Conservation (phyloP, 2,888 invertebrate species). For the Zaprionus obscuricornis region DNA sequence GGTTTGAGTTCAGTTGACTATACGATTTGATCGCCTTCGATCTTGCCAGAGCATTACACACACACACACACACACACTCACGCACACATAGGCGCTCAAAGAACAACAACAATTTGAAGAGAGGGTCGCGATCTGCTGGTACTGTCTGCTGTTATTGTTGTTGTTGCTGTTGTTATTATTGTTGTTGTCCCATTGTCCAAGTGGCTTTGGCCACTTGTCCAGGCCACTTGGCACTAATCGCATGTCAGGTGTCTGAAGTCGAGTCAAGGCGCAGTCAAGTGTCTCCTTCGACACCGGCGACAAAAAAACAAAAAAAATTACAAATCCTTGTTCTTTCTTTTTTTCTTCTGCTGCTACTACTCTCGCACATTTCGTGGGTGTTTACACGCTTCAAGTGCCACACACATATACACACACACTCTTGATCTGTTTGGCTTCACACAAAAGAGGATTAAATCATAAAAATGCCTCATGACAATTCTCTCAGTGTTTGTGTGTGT, state of each 20-base stretch:
- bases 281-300: conserved; percentile 37
- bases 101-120: too few species aligned
- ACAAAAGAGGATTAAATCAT: conserved; percentile 68
- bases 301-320: conserved; percentile 54
- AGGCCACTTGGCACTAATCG: conserved; percentile 40
- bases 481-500: too few species aligned
- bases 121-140: too few species aligned
- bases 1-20: too few species aligned
- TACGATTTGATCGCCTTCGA: too few species aligned
- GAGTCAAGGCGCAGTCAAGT: conserved; percentile 51
- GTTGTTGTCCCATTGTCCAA: conserved; percentile 3
- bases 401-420: conserved; percentile 1
- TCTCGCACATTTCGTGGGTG: not conserved
- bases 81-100: too few species aligned
- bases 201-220: conserved; percentile 11
- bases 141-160: not conserved
- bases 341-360: conserved; percentile 30
- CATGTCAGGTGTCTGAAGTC: conserved; percentile 49
- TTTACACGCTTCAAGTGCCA: conserved; percentile 31
- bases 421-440: conserved; percentile 66
- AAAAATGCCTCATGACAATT: conserved; percentile 52
- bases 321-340: conserved; percentile 31
- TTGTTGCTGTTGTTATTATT: not conserved
- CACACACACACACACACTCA: too few species aligned
- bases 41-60: too few species aligned